Conservation (phyloP, 2,888 invertebrate species). For the Blomia tropicalis region DNA sequence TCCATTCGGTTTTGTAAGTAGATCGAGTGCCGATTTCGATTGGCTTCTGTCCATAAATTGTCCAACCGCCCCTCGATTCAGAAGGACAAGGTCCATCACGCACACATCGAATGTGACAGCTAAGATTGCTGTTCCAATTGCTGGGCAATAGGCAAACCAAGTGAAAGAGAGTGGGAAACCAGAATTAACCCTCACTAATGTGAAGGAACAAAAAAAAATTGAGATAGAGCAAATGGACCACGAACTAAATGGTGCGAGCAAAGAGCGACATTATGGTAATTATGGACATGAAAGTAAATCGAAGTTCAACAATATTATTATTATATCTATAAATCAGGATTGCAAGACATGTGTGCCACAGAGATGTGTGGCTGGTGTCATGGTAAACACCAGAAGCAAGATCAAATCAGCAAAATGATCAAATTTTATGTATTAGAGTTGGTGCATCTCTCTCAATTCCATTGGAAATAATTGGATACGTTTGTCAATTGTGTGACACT, state of each 20-base stretch:
- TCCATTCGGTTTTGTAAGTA: too few species aligned
- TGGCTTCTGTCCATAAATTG: not conserved
- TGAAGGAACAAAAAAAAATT: not conserved
- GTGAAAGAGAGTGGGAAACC: not conserved
- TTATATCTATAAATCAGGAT: too few species aligned
- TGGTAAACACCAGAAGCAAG: too few species aligned
- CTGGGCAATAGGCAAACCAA: not conserved
- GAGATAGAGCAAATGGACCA: not conserved
- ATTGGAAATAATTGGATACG: too few species aligned
- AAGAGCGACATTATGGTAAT: not conserved
- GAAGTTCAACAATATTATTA: too few species aligned
- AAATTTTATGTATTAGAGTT: too few species aligned
- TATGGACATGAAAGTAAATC: not conserved
- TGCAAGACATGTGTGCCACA: too few species aligned
- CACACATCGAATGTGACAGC: constrained; percentile 8
- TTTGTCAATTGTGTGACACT: too few species aligned
- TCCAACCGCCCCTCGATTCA: too few species aligned
- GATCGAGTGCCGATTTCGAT: not conserved
- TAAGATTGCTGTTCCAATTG: not conserved
- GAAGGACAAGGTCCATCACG: constrained; percentile 10
- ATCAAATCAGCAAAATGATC: too few species aligned
- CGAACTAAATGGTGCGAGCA: not conserved
- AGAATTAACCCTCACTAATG: not conserved
- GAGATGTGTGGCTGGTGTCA: too few species aligned
- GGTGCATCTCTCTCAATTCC: too few species aligned